Evolutionary conservation across 2,888 invertebrate genomes (phyloP), one percentile per base, ranked within the genome.

Genomic region (Melitaea athalia): DNA sequence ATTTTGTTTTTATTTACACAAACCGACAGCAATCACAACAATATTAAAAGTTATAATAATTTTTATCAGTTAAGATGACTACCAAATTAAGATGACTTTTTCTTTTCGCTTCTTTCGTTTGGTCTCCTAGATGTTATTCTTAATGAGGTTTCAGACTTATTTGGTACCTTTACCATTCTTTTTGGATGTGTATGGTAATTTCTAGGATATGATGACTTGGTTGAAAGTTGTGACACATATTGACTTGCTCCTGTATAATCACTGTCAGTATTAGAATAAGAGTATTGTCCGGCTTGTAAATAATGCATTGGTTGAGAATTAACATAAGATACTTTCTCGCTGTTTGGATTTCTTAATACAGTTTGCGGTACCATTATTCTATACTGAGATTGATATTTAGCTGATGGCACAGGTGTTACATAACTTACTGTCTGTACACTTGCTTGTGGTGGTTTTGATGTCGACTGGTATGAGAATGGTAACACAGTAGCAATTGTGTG

Each of bases 401-500:
- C 79, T 49, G 85, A 80, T 3, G 92, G 91, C 76, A 82, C 78
- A 0, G 92, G 92, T 7, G 92, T 92, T 0, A 92, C 92, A 64
- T 92, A 92, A 72, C 89, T 91, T 3, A 92, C 87, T 0, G 84
- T 81, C 73, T 92, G 92, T 10, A 88, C 75, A 31, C 82, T 74
- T 3, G 80, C 82, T 17, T 79, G 77, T 24, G 77, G 79, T 38
- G 83, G 83, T 59, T 77, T 79, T 47, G 74, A 74, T 3, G 76
- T 75, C 33, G 79, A 74, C 61, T 85, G 85, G 70, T 89, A 88
- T 65, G 84, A 84, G 14, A 83, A 78, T 3, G 92, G 91, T 59
- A 89, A 80, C 50, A 94, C 93, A 59, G 94, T 90, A 0, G 94
- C 94, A 75, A 92, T 88, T 0, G 94, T 94, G 71, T 94, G 94